Evolutionary conservation across 2,888 invertebrate species (phyloP).

Genomic region (Cantharis nigra): DNA sequence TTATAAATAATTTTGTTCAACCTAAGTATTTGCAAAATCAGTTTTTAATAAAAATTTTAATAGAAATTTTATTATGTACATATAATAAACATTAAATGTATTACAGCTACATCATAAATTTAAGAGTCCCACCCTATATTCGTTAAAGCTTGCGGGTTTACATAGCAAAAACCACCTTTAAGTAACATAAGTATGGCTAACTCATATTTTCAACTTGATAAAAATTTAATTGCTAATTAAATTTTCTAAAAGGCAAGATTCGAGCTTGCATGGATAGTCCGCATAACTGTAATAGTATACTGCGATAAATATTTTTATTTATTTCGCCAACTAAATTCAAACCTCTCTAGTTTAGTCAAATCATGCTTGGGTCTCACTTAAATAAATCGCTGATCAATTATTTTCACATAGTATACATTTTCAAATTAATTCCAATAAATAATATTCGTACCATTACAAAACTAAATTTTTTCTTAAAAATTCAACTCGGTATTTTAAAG

Average conservation of each 20-base stretch:
- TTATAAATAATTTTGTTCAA: background rate
- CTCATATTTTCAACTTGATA: background rate
- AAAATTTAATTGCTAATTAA: background rate
- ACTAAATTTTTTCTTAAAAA: no score
- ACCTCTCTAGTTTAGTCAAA: background rate
- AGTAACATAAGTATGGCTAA: background rate
- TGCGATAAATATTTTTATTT: background rate
- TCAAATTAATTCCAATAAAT: no score
- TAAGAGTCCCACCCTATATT: conserved; percentile 7
- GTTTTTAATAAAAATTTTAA: background rate
- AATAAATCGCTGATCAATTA: no score
- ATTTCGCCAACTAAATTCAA: background rate
- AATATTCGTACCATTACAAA: no score
- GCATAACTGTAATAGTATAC: background rate
- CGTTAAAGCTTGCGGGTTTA: conserved; percentile 4
- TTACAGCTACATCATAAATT: conserved; percentile 8
- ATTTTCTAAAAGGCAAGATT: background rate
- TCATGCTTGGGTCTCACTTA: no score
- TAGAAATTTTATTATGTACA: background rate
- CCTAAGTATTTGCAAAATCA: background rate
- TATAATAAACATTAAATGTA: background rate
- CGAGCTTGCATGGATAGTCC: background rate
- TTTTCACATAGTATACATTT: no score
- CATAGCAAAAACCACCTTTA: background rate
- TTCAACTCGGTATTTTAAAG: no score